phyloP scores from a whole-genome alignment of 2,888 invertebrate species.

The Marasmarcha lunaedactyla region DNA sequence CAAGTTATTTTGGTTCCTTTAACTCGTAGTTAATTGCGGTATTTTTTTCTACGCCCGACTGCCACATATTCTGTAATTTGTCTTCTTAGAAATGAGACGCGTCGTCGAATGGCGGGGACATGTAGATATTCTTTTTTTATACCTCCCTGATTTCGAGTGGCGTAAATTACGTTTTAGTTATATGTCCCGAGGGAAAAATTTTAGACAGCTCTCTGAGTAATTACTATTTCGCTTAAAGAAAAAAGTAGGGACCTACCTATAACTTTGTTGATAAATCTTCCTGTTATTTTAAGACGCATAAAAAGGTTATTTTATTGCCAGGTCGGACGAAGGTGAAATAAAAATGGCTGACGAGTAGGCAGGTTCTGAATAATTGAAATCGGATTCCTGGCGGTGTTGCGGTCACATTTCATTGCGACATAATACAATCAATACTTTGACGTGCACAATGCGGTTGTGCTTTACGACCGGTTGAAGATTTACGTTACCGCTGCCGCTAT shows the following conservation, averaged over 20 bases:
- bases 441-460: conserved; percentile 39
- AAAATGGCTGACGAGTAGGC: conserved; percentile 19
- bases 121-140: conserved; percentile 51
- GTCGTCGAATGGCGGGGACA: conserved; percentile 64
- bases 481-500: conserved; percentile 36
- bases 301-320: conserved; percentile 53
- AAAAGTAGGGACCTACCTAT: no score
- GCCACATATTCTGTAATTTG: conserved; percentile 64
- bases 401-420: conserved; percentile 29
- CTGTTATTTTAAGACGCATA: conserved; percentile 61
- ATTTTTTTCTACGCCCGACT: conserved; percentile 56
- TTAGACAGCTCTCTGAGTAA: conserved; percentile 61
- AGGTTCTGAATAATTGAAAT: conserved; percentile 37
- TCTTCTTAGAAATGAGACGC: conserved; percentile 69
- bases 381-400: conserved; percentile 22
- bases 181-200: conserved; percentile 59
- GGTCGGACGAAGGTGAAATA: conserved; percentile 16
- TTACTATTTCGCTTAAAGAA: no score
- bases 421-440: conserved; percentile 49
- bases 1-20: conserved; percentile 43
- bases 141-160: conserved; percentile 52
- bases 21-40: conserved; percentile 60
- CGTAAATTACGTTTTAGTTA: conserved; percentile 65
- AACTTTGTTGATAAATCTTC: no score
- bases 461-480: conserved; percentile 43